Percentiles rank a stretch among this genome's conserved stretches.
Conservation (phyloP, 1,140 invertebrate genomes). For the Oryzaephilus surinamensis region DNA sequence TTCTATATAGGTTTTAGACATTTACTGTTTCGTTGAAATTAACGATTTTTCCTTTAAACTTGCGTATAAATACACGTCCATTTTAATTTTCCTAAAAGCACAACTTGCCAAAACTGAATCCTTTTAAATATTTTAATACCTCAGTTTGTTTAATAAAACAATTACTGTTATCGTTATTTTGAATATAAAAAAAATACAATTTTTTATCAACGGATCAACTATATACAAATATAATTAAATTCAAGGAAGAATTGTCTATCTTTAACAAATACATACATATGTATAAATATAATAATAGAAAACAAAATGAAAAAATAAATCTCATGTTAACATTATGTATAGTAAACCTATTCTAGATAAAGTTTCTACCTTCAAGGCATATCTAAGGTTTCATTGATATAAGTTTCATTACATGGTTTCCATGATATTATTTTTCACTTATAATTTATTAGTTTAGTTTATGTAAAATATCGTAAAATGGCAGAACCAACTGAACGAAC, state of each 20-base stretch:
- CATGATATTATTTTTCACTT: slow-evolving; percentile 3
- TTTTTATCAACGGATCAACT: neutral
- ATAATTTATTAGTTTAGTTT: slow-evolving; percentile 1
- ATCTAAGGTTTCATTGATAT: slow-evolving; percentile 19
- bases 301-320: neutral
- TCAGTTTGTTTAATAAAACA: slow-evolving; percentile 2
- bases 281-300: neutral
- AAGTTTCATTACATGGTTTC: slow-evolving; percentile 25
- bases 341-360: too few species aligned
- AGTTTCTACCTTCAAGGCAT: slow-evolving; percentile 1
- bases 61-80: too few species aligned
- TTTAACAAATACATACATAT: neutral
- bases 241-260: neutral
- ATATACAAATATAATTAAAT: neutral
- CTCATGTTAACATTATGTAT: too few species aligned
- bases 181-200: neutral
- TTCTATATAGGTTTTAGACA: too few species aligned
- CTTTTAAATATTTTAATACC: slow-evolving; percentile 1
- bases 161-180: neutral
- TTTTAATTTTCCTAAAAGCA: slow-evolving; percentile 7
- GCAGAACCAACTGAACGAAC: slow-evolving; percentile 17
- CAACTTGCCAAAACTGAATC: too few species aligned
- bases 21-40: too few species aligned
- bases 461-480: slow-evolving; percentile 9
- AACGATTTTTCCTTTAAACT: too few species aligned